A percentile compares a stretch with the other conserved stretches of the same genome.
Conservation (phyloP, 2,113 vertebrate genomes). For the Pycnonotus jocosus region DNA sequence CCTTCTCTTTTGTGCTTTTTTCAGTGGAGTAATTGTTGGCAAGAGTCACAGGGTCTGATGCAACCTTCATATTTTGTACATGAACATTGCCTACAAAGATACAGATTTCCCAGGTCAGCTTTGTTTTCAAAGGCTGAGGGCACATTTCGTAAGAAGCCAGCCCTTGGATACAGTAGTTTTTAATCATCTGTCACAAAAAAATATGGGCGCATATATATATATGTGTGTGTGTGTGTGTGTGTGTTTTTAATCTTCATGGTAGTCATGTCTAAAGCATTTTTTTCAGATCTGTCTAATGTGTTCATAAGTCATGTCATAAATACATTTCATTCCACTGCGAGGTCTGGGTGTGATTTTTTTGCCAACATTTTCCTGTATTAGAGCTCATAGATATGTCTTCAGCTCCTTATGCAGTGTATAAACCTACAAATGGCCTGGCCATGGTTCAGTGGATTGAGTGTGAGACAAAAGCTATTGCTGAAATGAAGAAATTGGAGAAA, state of each 20-base stretch:
- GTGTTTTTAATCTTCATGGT: neutral
- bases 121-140: constrained; percentile 5
- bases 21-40: constrained; percentile 46
- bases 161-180: neutral
- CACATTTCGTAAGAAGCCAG: neutral
- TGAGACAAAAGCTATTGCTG: neutral
- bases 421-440: neutral
- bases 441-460: neutral
- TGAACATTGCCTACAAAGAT: constrained; percentile 29
- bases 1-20: constrained; percentile 38
- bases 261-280: constrained; percentile 10
- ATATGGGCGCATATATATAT: neutral
- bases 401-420: neutral
- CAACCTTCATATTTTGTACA: constrained; percentile 45
- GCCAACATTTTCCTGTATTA: neutral
- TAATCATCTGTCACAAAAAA: neutral
- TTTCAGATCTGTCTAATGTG: neutral
- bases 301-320: neutral
- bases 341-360: neutral
- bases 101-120: constrained; percentile 47
- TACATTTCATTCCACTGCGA: neutral
- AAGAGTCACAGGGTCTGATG: constrained; percentile 28
- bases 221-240: too few species aligned
- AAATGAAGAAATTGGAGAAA: neutral
- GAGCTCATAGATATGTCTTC: neutral